Evolutionary conservation across 2,888 invertebrate species (phyloP), one percentile per base, ranked within the genome.

Genomic region (Anthoptus insignis): DNA sequence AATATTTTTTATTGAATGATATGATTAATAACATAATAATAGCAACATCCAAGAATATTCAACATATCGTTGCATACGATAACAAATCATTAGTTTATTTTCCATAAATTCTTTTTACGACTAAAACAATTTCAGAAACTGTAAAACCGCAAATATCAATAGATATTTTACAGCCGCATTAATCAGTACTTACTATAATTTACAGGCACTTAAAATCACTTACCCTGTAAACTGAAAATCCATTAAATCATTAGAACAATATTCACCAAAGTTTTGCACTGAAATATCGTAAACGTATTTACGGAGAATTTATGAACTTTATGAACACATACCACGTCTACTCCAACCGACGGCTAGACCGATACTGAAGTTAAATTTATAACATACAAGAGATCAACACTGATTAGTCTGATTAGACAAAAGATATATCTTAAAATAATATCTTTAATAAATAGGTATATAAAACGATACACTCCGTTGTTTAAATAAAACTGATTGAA

Each of bases 281-380:
- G 16, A 37, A 45, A 49, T 19, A 52, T 19, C 22, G 19, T 19
- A 37, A 37, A 52, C 21, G 5, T 3, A 11, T 14, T 22, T n/a
- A 61, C 53, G 53, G 32, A n/a, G n/a, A n/a, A n/a, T n/a, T n/a
- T n/a, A n/a, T n/a, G n/a, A n/a, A n/a, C n/a, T n/a, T n/a, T n/a
- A n/a, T n/a, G n/a, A 8, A 14, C 52, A 27, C 8, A 11, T n/a
- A 7, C n/a, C 34, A 6, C 53, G 61, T 53, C 11, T 14, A 7
- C 22, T 24, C 60, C 4, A 32, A 32, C 9, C 1, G 21, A 13
- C 42, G 21, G 32, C 19, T 42, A 11, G 32, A 32, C 29, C 45
- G 53, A 60, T 60, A 60, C 60, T 60, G 60, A 22, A 27, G 9
- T 42, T 16, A n/a, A n/a, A n/a, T n/a, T n/a, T n/a, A n/a, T n/a